Evolutionary conservation across 2,888 invertebrate genomes (phyloP).

Genomic region (Rhopalosiphum nymphaeae): DNA sequence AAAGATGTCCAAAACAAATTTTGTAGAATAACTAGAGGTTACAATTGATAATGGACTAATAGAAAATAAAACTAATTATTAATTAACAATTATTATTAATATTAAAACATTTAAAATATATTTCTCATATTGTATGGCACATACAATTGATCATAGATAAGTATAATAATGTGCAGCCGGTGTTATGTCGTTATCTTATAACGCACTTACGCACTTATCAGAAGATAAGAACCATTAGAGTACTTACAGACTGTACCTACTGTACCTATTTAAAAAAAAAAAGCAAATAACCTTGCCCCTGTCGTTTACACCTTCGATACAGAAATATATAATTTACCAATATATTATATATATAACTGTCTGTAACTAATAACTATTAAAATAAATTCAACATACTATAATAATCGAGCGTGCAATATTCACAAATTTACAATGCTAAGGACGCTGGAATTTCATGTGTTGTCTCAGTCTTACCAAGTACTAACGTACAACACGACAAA

Average conservation of each 20-base stretch:
- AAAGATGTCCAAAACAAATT: background rate
- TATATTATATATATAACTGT: background rate
- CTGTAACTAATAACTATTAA: no score
- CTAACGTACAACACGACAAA: no score
- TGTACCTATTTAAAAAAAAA: background rate
- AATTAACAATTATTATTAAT: background rate
- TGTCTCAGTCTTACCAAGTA: no score
- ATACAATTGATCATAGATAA: background rate
- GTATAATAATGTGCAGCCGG: background rate
- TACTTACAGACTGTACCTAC: no score
- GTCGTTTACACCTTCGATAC: background rate
- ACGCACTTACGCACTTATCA: background rate
- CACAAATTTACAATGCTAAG: no score
- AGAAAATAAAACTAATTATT: background rate
- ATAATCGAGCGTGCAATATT: no score
- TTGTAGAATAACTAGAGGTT: background rate
- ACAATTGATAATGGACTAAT: background rate
- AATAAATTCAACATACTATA: no score
- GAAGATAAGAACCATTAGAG: no score
- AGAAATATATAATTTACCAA: background rate
- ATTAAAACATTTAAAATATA: background rate
- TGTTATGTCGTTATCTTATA: slow-evolving; percentile 5
- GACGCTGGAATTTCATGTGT: no score
- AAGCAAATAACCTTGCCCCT: background rate
- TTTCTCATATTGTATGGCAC: background rate